Percentiles rank a stretch among this genome's conserved stretches.
These are phyloP conservation scores for Girardia tigrina DNA, from an alignment of 2,888 invertebrate genomes.

Conservation along the genomic window DNA sequence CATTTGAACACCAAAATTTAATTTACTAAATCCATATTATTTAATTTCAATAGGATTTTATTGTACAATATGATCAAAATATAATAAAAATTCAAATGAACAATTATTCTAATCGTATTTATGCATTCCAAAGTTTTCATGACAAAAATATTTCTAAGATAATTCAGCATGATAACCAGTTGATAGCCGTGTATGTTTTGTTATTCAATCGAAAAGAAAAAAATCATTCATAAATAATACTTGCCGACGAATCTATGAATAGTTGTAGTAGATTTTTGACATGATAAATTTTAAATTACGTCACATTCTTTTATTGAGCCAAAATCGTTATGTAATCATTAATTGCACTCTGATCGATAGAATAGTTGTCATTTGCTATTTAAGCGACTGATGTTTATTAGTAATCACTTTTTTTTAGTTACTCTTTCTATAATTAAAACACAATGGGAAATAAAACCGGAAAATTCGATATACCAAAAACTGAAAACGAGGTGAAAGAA, in stretches of 20 bases:
- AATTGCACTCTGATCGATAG: slow-evolving; percentile 23
- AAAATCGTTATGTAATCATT: not conserved
- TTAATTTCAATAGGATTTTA: no score
- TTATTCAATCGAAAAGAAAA: slow-evolving; percentile 6
- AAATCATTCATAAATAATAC: not conserved
- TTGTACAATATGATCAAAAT: no score
- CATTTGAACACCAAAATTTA: no score
- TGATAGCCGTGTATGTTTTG: not conserved
- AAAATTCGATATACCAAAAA: not conserved
- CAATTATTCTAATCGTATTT: not conserved
- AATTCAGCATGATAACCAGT: not conserved
- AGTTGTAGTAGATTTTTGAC: not conserved
- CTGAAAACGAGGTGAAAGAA: not conserved
- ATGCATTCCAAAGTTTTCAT: not conserved
- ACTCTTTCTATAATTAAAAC: not conserved
- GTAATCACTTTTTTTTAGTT: not conserved
- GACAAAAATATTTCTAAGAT: not conserved
- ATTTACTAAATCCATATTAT: no score
- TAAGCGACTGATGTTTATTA: not conserved
- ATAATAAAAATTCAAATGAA: no score
- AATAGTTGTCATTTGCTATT: not conserved
- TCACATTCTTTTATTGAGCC: slow-evolving; percentile 4
- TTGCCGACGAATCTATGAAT: not conserved
- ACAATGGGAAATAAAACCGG: slow-evolving; percentile 15
- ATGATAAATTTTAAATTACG: not conserved